These are phyloP conservation scores for Beris morrisii DNA, from an alignment of 2,888 invertebrate species.

Conservation along the genomic window DNA sequence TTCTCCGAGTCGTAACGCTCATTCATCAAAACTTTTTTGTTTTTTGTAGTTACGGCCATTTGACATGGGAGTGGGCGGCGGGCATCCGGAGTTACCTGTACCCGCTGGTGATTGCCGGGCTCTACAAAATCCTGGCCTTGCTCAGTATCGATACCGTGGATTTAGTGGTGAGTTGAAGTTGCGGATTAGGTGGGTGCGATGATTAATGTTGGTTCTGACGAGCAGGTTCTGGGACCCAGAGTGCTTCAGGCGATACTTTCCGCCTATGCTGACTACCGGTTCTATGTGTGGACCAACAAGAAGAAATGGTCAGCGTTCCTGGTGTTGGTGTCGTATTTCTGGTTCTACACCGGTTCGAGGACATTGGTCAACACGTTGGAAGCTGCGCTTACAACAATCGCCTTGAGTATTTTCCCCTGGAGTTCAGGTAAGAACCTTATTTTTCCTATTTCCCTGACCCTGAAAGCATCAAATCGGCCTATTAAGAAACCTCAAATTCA, in stretches of 20 bases:
- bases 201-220: neutral
- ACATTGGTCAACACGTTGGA: conserved; percentile 89
- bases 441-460: too few relatives aligned
- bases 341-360: conserved; percentile 86
- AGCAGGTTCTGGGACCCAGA: conserved; percentile 72
- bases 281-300: conserved; percentile 72
- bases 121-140: conserved; percentile 72
- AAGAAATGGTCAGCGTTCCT: conserved; percentile 77
- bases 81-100: conserved; percentile 87
- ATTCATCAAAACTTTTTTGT: neutral
- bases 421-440: conserved; percentile 56
- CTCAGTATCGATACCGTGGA: conserved; percentile 70
- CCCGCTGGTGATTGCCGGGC: conserved; percentile 74
- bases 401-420: conserved; percentile 76
- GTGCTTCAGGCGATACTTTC: conserved; percentile 80
- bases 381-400: conserved; percentile 77
- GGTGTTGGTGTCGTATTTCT: conserved; percentile 83
- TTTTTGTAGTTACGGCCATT: conserved; percentile 69
- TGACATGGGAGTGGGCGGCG: conserved; percentile 94
- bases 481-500: too few relatives aligned
- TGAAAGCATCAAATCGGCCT: too few relatives aligned
- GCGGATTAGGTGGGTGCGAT: neutral
- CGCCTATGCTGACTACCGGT: conserved; percentile 75
- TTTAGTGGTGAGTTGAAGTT: conserved; percentile 60
- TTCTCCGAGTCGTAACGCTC: neutral